Evolutionary conservation across 2,113 vertebrate species (phyloP).

Genomic region (Bufo gargarizans): DNA sequence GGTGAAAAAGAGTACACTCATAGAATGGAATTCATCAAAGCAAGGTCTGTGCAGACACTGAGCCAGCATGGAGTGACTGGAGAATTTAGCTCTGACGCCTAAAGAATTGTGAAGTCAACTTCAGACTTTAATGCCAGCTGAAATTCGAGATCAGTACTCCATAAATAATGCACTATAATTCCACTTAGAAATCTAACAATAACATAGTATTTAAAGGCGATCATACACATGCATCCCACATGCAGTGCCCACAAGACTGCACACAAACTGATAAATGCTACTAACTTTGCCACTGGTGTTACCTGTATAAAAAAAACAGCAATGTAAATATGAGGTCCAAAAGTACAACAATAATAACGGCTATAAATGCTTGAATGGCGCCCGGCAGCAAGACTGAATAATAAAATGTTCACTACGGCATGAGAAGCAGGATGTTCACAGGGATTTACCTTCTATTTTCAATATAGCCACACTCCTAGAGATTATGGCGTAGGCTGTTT

Average conservation of each 20-base stretch:
- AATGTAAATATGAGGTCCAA: constrained; percentile 10
- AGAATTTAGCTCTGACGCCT: neutral
- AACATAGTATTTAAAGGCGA: neutral
- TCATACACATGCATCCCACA: neutral
- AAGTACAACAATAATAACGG: neutral
- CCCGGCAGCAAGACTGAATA: neutral
- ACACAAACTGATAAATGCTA: constrained; percentile 71
- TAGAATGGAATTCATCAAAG: neutral
- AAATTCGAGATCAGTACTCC: neutral
- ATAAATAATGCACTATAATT: neutral
- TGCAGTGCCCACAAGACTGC: neutral
- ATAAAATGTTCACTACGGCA: neutral
- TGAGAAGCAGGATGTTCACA: neutral
- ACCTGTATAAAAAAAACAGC: constrained; percentile 70
- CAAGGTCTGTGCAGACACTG: neutral
- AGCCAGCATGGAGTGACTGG: neutral
- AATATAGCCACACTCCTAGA: neutral
- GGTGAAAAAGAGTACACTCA: neutral
- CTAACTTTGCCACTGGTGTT: constrained; percentile 79
- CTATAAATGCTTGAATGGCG: constrained; percentile 9
- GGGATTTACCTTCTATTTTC: constrained; percentile 5
- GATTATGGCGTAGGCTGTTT: neutral
- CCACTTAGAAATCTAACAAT: neutral
- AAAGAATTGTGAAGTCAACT: neutral
- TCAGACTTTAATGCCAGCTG: no score